These are phyloP conservation scores for Megalops cyprinoides DNA, from an alignment of 2,797 vertebrate species.

Conservation along the genomic window DNA sequence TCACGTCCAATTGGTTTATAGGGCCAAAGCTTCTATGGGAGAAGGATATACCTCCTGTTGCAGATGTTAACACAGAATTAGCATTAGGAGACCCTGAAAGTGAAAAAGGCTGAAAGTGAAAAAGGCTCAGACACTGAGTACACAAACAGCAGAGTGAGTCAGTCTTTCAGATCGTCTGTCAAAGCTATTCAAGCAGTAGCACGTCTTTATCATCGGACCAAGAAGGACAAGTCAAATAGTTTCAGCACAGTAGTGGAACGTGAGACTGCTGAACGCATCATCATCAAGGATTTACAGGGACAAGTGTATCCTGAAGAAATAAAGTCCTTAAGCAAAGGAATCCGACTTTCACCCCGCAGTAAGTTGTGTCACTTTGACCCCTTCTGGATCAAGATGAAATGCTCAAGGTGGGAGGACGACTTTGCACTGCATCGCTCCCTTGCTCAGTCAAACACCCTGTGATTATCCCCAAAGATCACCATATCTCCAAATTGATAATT, in stretches of 20 bases:
- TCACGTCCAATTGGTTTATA: conserved; percentile 28
- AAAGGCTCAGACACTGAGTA: not conserved
- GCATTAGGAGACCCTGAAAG: conserved; percentile 21
- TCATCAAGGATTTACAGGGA: conserved; percentile 14
- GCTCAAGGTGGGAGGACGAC: conserved; percentile 32
- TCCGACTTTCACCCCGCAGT: conserved; percentile 11
- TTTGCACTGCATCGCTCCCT: not conserved
- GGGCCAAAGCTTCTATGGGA: conserved; percentile 34
- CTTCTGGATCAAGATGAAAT: conserved; percentile 29
- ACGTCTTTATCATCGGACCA: not conserved
- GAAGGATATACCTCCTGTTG: not conserved
- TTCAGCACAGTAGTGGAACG: not conserved
- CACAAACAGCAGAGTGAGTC: not conserved
- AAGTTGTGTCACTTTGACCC: conserved; percentile 20
- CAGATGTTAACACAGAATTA: not conserved
- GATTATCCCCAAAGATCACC: conserved; percentile 29
- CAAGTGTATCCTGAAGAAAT: conserved; percentile 24
- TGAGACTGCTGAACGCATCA: not conserved
- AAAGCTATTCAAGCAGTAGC: conserved; percentile 27
- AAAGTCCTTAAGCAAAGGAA: conserved; percentile 24
- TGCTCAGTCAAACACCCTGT: conserved; percentile 19
- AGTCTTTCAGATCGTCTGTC: conserved; percentile 16
- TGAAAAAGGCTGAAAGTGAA: conserved; percentile 22
- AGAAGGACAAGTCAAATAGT: conserved; percentile 6
- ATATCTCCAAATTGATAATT: conserved; percentile 33